Evolutionary conservation across 2,888 invertebrate species (phyloP), one percentile per base, ranked within the genome.

Genomic region (Flexamia atlantica): DNA sequence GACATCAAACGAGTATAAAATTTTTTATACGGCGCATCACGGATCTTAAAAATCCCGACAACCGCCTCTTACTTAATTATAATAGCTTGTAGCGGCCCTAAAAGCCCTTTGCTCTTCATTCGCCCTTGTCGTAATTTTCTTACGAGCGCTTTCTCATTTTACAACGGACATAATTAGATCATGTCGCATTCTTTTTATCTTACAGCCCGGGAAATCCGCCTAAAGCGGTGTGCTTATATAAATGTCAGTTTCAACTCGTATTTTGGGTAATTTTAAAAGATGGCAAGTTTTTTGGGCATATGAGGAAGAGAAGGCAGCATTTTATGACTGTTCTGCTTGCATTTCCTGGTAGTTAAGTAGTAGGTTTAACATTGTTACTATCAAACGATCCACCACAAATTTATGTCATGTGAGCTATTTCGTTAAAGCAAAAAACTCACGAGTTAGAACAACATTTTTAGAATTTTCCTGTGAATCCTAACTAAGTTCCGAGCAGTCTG

Each of bases 41-140:
- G 46, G 76, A 76, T 76, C 76, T 76, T 76, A 76, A 76, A 76
- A 76, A 76, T 76, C 76, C 46, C 76, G 46, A 76, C 76, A 76
- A 46, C 76, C 46, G 40, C 17, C 20, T 9, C 46, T 20, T 50
- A 46, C 76, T 76, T 76, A 76, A 76, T 76, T 76, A 76, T 50
- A 42, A 42, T 17, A 17, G 76, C 46, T 23, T 76, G 76, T 76
- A n/a, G 23, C 36, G 17, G 76, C 76, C 42, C 46, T 76, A 76
- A 76, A 46, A 50, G 76, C 76, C 76, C 76, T 72, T 72, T 40
- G 72, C 72, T 25, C 70, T 72, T 10, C 72, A 72, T 40, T 40
- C 40, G 72, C 72, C 23, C 46, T 42, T 46, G 76, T 76, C 76
- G 50, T 76, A 46, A 76, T 46, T 46, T 76, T 46, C 76, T 76